phyloP scores from a whole-genome alignment of 2,888 invertebrate species.

The Altica lythri region DNA sequence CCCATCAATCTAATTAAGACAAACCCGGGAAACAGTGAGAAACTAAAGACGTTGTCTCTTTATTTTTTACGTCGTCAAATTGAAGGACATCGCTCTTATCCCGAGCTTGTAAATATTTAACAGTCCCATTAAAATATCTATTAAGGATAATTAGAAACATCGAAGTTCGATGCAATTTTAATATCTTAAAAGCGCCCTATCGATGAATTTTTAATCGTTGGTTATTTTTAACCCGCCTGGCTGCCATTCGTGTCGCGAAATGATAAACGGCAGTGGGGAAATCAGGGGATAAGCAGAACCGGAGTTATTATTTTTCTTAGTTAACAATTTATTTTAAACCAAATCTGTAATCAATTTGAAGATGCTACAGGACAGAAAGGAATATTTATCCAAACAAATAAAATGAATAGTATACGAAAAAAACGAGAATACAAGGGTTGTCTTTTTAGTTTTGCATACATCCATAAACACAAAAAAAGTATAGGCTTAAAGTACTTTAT shows the following conservation, averaged over 20 bases:
- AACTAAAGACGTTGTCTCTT: conserved; percentile 1
- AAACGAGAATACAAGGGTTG: too few species aligned
- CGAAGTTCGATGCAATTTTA: conserved; percentile 54
- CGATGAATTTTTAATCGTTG: conserved; percentile 45
- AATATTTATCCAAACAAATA: too few species aligned
- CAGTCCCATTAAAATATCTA: conserved; percentile 47
- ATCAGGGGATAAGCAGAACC: too few species aligned
- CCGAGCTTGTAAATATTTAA: conserved; percentile 43
- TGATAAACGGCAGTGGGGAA: too few species aligned
- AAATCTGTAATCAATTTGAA: too few species aligned
- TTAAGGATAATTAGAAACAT: conserved; percentile 52
- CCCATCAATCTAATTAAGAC: neutral
- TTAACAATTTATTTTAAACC: too few species aligned
- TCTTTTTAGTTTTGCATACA: too few species aligned
- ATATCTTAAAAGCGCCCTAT: conserved; percentile 52
- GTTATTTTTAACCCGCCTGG: conserved; percentile 41
- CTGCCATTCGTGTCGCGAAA: neutral
- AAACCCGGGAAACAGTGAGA: neutral
- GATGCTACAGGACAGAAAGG: too few species aligned
- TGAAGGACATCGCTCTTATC: conserved; percentile 4
- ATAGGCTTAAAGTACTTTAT: too few species aligned
- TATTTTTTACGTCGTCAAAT: neutral
- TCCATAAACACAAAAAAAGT: too few species aligned
- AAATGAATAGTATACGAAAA: too few species aligned
- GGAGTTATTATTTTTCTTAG: too few species aligned